Evolutionary conservation across 2,888 invertebrate genomes (phyloP).

Genomic region (Noctua comes): DNA sequence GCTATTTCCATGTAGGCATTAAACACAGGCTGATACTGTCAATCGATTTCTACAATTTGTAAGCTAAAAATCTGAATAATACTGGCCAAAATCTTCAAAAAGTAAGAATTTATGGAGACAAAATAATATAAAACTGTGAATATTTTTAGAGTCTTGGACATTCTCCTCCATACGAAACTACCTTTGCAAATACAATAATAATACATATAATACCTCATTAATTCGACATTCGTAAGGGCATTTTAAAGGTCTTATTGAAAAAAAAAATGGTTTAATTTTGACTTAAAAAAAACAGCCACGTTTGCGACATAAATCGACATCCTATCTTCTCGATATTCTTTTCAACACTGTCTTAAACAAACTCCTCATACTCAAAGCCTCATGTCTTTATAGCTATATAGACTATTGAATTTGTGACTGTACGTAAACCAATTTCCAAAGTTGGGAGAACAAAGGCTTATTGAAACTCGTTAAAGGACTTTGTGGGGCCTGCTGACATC

Average conservation of each 20-base stretch:
- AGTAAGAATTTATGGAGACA: not conserved
- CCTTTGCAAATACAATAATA: not conserved
- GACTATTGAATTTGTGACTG: slow-evolving; percentile 57
- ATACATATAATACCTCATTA: not conserved
- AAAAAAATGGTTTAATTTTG: not conserved
- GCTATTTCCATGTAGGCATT: not conserved
- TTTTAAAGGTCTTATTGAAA: too few species aligned
- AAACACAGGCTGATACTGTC: not conserved
- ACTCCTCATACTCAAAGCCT: slow-evolving; percentile 25
- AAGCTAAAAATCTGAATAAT: not conserved
- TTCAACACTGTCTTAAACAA: slow-evolving; percentile 10
- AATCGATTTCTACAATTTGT: not conserved
- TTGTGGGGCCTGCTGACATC: slow-evolving; percentile 73
- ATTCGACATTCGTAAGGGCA: not conserved
- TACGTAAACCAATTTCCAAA: slow-evolving; percentile 67
- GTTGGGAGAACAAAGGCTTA: slow-evolving; percentile 70
- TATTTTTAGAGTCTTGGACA: not conserved
- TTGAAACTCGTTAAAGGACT: slow-evolving; percentile 74
- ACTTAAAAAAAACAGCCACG: not conserved
- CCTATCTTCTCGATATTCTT: not conserved
- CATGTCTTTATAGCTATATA: slow-evolving; percentile 20
- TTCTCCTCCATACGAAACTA: not conserved
- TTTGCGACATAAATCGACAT: not conserved
- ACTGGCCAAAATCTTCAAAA: not conserved
- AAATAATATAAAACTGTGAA: not conserved